phyloP scores from a whole-genome alignment of 2,797 vertebrate species.

The Cirrhinus mrigala region DNA sequence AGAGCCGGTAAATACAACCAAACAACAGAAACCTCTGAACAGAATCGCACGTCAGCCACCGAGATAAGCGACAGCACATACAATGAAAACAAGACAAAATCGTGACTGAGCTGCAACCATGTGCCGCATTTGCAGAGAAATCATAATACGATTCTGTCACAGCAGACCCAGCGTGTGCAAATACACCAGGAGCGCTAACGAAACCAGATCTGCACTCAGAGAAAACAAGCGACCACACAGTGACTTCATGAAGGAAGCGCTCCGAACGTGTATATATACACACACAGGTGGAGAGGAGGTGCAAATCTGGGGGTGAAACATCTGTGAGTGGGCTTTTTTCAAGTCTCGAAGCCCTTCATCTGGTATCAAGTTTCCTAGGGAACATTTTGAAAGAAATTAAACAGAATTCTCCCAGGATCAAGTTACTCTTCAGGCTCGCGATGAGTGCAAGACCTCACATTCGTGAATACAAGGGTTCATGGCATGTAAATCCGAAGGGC shows the following conservation, averaged over 20 bases:
- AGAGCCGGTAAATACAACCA: background rate
- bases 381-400: conserved; percentile 55
- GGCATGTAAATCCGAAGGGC: conserved; percentile 30
- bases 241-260: conserved; percentile 9
- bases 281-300: conserved; percentile 26
- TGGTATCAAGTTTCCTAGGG: conserved; percentile 43
- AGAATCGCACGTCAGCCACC: background rate
- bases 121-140: conserved; percentile 37
- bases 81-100: conserved; percentile 2
- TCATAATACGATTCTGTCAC: conserved; percentile 47
- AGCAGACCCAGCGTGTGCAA: conserved; percentile 35
- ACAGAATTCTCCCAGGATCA: conserved; percentile 42
- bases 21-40: background rate
- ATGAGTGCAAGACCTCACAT: conserved; percentile 38
- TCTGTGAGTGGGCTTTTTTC: conserved; percentile 23
- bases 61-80: background rate
- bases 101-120: conserved; percentile 18
- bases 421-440: conserved; percentile 49
- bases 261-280: conserved; percentile 19
- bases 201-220: conserved; percentile 1
- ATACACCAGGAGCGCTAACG: conserved; percentile 28
- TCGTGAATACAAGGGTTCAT: conserved; percentile 43
- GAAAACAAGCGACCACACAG: conserved; percentile 14
- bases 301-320: conserved; percentile 13
- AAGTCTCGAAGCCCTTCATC: conserved; percentile 40